These are phyloP conservation scores for Collichthys lucidus DNA, from an alignment of 2,113 vertebrate species.

Conservation along the genomic window DNA sequence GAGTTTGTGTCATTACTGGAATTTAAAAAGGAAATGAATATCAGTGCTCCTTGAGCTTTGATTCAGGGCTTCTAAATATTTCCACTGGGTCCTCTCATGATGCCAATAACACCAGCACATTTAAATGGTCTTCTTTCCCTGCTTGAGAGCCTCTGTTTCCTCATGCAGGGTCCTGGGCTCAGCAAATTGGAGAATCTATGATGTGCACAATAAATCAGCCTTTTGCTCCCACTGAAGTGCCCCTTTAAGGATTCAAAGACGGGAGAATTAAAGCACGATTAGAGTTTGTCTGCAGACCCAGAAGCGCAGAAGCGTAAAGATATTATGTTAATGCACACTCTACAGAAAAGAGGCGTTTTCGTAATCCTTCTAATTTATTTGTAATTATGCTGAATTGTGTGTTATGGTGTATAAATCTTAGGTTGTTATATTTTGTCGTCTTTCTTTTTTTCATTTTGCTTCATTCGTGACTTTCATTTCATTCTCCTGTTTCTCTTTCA, in stretches of 20 bases:
- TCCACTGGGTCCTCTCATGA: slow-evolving; percentile 4
- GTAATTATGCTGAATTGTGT: slow-evolving; percentile 41
- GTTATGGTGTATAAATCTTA: slow-evolving; percentile 19
- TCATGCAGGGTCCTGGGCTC: slow-evolving; percentile 4
- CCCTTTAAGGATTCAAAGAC: slow-evolving; percentile 49
- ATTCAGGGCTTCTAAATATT: not conserved
- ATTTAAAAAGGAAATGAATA: not conserved
- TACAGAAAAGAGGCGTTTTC: slow-evolving; percentile 48
- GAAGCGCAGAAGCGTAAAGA: slow-evolving; percentile 32
- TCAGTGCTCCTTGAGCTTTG: not conserved
- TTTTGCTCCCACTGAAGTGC: slow-evolving; percentile 44
- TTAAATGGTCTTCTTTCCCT: not conserved
- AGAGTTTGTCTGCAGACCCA: slow-evolving; percentile 55
- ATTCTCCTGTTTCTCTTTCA: not conserved
- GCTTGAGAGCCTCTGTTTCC: not conserved
- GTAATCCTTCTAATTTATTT: slow-evolving; percentile 57
- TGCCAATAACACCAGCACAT: slow-evolving; percentile 6
- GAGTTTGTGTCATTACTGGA: not conserved
- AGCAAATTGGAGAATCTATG: slow-evolving; percentile 36
- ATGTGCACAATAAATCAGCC: slow-evolving; percentile 51
- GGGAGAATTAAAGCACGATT: slow-evolving; percentile 54
- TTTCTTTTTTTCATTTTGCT: not conserved
- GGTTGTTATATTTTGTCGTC: not conserved
- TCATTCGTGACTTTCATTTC: not conserved
- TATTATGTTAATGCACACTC: slow-evolving; percentile 60